Evolutionary conservation across 53 echinoderm and acorn worm genomes (phyloP), one percentile per base, ranked within the genome.

Genomic region (Echinometra lucunter): DNA sequence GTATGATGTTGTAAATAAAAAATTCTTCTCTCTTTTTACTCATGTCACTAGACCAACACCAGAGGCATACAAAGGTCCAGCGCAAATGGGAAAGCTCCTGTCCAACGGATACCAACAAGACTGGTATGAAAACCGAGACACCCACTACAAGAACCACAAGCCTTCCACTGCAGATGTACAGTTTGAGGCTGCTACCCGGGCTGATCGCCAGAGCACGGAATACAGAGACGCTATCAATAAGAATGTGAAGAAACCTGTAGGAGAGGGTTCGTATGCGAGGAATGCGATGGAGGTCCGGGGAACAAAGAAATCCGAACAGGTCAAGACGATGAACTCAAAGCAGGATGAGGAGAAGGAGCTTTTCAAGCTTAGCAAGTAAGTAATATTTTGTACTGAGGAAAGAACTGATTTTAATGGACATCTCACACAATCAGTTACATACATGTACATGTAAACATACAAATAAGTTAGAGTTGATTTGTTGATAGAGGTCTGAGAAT

Each of bases 101-200:
- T 96, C 97, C 89, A 98, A 98, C 69, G 97, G 98, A 44, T 99
- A 99, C 89, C 96, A 98, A 70, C 95, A 96, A 17, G 99, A 99
- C 94, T 99, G 99, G 99, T 95, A 96, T 66, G 94, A 97, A 17
- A 92, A 98, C 40, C 91, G 99, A 4, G 97, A 99, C 42, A 95
- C 96, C 82, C 91, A 96, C 90, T 94, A 82, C 66, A 94, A 94
- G 34, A 95, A 97, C 34, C 97, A 99, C 89, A 95, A 95, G 91
- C 94, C 91, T 44, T 18, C 80, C 28, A 91, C 96, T 34, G 95
- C 89, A 57, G 96, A 96, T 28, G 37, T 45, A 7, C 66, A 56
- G 40, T 93, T 72, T 11, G 82, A 80, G 66, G 57, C 91, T 30
- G 93, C 95, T 44, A 94, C 95, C 25, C 89, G 89, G 67, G 95